A percentile compares a stretch with the other conserved stretches of the same genome.
Conservation (phyloP, 2,888 invertebrate species). For the Cryptocephalus primarius region DNA sequence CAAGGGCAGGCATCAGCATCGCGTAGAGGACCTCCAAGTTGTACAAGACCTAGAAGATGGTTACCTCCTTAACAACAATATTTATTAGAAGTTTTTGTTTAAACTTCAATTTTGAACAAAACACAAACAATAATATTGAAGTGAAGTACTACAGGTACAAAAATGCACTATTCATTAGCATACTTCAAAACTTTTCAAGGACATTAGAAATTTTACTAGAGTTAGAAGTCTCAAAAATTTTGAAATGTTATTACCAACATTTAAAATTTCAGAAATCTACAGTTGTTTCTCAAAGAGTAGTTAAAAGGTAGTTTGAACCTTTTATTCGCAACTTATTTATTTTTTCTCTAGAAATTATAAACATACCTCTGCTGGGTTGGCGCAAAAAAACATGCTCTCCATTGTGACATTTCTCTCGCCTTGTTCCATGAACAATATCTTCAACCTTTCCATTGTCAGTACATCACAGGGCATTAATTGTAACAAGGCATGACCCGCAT, state of each 20-base stretch:
- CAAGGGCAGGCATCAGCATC: constrained; percentile 79
- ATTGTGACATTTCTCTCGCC: constrained; percentile 39
- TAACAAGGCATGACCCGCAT: constrained; percentile 69
- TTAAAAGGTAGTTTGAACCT: too few relatives aligned
- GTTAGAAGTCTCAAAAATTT: too few relatives aligned
- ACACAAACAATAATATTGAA: neutral
- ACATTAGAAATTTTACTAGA: too few relatives aligned
- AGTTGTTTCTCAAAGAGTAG: too few relatives aligned
- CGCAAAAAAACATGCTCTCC: constrained; percentile 56
- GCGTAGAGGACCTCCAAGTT: constrained; percentile 56
- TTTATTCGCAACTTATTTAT: neutral
- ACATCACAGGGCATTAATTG: constrained; percentile 67
- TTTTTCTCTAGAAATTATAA: neutral
- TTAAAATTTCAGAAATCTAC: too few relatives aligned
- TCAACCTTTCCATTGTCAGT: constrained; percentile 43
- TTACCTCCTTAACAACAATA: neutral
- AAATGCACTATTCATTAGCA: constrained; percentile 2
- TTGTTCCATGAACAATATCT: constrained; percentile 42
- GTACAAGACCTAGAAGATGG: constrained; percentile 58
- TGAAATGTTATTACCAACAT: too few relatives aligned
- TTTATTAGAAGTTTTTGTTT: neutral
- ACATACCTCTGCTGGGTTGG: constrained; percentile 59
- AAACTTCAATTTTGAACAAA: neutral
- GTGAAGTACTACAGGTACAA: constrained; percentile 1
- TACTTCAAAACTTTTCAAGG: too few relatives aligned